Evolutionary conservation across 2,113 vertebrate species (phyloP), one percentile per base, ranked within the genome.

Genomic region (Muntiacus reevesi): DNA sequence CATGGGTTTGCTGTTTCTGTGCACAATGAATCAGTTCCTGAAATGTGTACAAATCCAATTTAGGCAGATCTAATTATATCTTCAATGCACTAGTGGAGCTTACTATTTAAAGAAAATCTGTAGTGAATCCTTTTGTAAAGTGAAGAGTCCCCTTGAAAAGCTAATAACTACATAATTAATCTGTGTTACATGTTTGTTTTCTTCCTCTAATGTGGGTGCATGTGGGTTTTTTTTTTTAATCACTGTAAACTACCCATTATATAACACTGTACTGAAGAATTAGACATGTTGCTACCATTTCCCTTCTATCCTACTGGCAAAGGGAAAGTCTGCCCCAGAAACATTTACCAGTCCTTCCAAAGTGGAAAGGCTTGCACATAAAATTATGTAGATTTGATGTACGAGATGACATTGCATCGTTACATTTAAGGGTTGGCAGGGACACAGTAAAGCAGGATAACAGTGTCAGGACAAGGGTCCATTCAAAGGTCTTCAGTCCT

Each of bases 21-120:
- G 50, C 27, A 71, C 81, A 93, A 16, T 87, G 82, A 88, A 90
- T 96, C 52, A 50, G 40, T 89, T 89, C 76, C 94, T 94, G 40
- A 95, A 97, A 93, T 81, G 54, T 95, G 67, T 89, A 95, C 67
- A 54, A 95, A 96, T 94, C 83, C 62, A 91, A 89, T 88, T 79
- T 55, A 89, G n/a, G 87, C 33, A 74, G 40, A 95, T 92, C 96
- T 98, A 95, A 98, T 98, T 97, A 95, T 97, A 97, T 83, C 76
- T 60, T 95, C 92, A 94, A 50, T 88, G 43, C 54, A 97, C 92
- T 97, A 54, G 59, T 91, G 33, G 91, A 86, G 87, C 36, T 92
- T 96, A 84, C 91, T 96, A 96, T 97, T 98, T 98, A 93, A 97
- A 96, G 95, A 87, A 97, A 96, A 81, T 89, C 45, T 93, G 85